Evolutionary conservation across 2,888 invertebrate species (phyloP), one percentile per base, ranked within the genome.

Genomic region (Thereva unica): DNA sequence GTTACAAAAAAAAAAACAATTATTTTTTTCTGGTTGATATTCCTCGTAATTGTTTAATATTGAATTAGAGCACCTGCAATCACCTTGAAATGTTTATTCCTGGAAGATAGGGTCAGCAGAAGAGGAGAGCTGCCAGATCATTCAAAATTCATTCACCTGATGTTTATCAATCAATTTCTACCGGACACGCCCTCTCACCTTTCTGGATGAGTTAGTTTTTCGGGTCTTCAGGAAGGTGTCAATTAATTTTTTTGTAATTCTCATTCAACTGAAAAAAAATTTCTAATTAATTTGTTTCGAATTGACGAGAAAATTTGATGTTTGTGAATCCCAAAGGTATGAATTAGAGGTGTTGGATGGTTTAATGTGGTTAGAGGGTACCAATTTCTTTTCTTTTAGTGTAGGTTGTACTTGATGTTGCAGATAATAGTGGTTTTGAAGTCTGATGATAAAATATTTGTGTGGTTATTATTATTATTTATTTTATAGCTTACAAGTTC

Each of bases 151-250:
- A 23, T 44, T 44, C 42, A 42, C 10, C 40, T 55, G 66, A 66
- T 66, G 57, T 49, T 66, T 66, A 66, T 66, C 66, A 66, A 59
- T 66, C 66, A 45, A 66, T 66, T 66, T 59, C 38, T 37, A 23
- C 41, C n/a, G 10, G 23, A 35, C 9, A 57, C 66, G 66, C 66
- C 66, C 56, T 38, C n/a, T 42, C 37, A 57, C 53, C 34, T 12
- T 47, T 45, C 49, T 35, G n/a, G 35, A 10, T 38, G 35, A 4
- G 23, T 49, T 38, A 35, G 37, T 47, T 23, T 23, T 23, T 23
- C 2, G 23, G 59, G 9, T 38, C 23, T 6, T 12, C 38, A 35
- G 53, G 45, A 64, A 53, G 53, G 37, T 53, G 44, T 64, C 53
- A 53, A 64, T 64, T 64, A 64, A 53, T 41, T 53, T 64, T 55